phyloP scores from a whole-genome alignment of 1,140 invertebrate genomes.

The Chionoecetes opilio region DNA sequence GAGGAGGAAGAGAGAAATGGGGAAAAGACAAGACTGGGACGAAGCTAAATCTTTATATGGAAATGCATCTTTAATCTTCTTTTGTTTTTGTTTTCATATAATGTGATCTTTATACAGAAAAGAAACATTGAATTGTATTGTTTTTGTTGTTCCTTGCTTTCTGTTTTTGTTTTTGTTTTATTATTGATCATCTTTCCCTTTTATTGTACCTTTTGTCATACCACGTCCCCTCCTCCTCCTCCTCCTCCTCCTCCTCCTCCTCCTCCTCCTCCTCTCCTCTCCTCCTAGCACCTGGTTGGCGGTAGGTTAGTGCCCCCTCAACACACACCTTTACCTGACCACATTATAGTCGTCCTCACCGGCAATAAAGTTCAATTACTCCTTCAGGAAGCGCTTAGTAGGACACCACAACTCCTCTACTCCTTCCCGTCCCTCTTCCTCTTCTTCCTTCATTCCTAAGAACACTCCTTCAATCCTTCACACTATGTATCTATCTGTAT shows the following conservation, averaged over 20 bases:
- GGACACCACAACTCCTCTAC: not conserved
- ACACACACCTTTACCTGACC: not conserved
- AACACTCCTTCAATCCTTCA: not conserved
- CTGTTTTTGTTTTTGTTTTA: not conserved
- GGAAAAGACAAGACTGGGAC: not conserved
- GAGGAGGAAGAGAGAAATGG: not conserved
- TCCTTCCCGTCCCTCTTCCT: not conserved
- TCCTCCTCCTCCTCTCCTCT: not conserved
- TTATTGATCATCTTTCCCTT: not conserved
- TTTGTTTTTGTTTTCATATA: not conserved
- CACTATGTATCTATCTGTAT: too few relatives aligned
- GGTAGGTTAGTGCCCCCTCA: not conserved
- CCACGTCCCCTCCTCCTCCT: too few relatives aligned
- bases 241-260: not conserved
- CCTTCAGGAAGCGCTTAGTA: not conserved
- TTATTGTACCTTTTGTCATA: not conserved
- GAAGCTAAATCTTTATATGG: not conserved
- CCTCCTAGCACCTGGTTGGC: not conserved
- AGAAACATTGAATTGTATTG: too few relatives aligned
- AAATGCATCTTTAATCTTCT: not conserved
- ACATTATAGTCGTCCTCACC: conserved; percentile 14
- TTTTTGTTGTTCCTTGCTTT: not conserved
- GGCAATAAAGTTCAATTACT: conserved; percentile 42
- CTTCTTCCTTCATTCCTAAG: too few relatives aligned
- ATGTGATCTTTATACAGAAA: not conserved